Conservation (phyloP, 2,797 vertebrate genomes). For the Acrossocheilus fasciatus region DNA sequence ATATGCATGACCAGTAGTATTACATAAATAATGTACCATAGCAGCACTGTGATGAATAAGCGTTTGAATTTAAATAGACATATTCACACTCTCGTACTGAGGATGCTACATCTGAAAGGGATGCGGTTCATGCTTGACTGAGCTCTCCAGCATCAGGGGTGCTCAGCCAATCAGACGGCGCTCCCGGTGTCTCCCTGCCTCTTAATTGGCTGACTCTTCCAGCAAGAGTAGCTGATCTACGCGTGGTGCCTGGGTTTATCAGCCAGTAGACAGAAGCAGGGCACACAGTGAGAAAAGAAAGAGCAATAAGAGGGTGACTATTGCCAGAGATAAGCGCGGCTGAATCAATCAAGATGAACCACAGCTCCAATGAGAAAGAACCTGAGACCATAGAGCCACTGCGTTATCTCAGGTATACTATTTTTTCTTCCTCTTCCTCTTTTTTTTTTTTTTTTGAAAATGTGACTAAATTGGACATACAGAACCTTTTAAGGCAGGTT, state of each 20-base stretch:
- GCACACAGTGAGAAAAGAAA: slow-evolving; percentile 53
- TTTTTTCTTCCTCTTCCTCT: background rate
- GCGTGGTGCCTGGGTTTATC: slow-evolving; percentile 71
- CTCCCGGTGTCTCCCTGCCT: slow-evolving; percentile 70
- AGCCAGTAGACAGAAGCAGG: slow-evolving; percentile 65
- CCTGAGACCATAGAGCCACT: slow-evolving; percentile 79
- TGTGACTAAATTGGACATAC: background rate
- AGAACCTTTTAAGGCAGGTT: background rate
- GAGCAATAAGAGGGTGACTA: slow-evolving; percentile 39
- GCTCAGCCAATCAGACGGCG: slow-evolving; percentile 76
- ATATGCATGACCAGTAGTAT: background rate
- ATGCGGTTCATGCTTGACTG: slow-evolving; percentile 63
- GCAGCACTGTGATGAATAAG: background rate
- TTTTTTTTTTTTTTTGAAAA: background rate
- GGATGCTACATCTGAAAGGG: slow-evolving; percentile 54
- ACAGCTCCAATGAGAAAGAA: slow-evolving; percentile 80
- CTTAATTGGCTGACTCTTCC: slow-evolving; percentile 79
- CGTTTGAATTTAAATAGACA: background rate
- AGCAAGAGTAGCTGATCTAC: slow-evolving; percentile 73
- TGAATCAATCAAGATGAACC: slow-evolving; percentile 79
- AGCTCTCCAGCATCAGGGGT: slow-evolving; percentile 55
- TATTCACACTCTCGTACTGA: slow-evolving; percentile 5
- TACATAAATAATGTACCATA: background rate
- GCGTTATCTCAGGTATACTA: slow-evolving; percentile 81
- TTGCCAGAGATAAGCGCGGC: slow-evolving; percentile 26